Percentiles rank a stretch among this genome's conserved stretches.
Conservation (phyloP, 2,888 invertebrate species). For the Silvanus unidentatus region DNA sequence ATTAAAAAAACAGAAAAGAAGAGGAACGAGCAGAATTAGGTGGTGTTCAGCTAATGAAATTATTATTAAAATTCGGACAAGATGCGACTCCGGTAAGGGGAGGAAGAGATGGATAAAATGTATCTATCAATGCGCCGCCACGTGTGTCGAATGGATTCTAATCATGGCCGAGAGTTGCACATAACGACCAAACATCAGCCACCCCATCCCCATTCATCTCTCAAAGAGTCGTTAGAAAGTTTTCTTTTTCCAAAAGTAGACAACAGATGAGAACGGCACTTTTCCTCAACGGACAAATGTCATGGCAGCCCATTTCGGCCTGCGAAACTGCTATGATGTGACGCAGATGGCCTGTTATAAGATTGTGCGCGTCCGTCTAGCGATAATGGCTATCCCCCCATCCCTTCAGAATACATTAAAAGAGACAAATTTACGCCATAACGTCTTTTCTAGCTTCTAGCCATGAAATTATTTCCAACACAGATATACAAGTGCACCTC, state of each 20-base stretch:
- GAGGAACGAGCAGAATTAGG: too few relatives aligned
- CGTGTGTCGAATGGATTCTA: conserved; percentile 27
- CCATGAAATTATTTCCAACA: too few relatives aligned
- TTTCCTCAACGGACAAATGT: conserved; percentile 20
- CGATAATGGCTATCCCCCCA: conserved; percentile 14
- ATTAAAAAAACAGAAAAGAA: too few relatives aligned
- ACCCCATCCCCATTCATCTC: too few relatives aligned
- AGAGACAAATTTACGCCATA: conserved; percentile 7
- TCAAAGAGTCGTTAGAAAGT: conserved; percentile 25
- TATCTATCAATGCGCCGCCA: conserved; percentile 11
- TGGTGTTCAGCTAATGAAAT: too few relatives aligned
- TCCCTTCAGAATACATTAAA: conserved; percentile 18
- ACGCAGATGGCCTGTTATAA: conserved; percentile 20
- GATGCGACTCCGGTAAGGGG: too few relatives aligned
- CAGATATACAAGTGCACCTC: conserved; percentile 3
- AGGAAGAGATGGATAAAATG: too few relatives aligned
- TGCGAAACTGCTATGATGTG: conserved; percentile 12
- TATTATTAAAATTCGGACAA: too few relatives aligned
- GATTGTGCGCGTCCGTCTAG: conserved; percentile 16
- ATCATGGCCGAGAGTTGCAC: too few relatives aligned
- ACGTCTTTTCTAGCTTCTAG: too few relatives aligned
- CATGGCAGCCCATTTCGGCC: conserved; percentile 20
- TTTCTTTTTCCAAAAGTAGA: conserved; percentile 6
- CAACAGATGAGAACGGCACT: too few relatives aligned
- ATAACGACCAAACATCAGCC: too few relatives aligned